Conservation (phyloP, 2,888 invertebrate species). For the Therioaphis trifolii region DNA sequence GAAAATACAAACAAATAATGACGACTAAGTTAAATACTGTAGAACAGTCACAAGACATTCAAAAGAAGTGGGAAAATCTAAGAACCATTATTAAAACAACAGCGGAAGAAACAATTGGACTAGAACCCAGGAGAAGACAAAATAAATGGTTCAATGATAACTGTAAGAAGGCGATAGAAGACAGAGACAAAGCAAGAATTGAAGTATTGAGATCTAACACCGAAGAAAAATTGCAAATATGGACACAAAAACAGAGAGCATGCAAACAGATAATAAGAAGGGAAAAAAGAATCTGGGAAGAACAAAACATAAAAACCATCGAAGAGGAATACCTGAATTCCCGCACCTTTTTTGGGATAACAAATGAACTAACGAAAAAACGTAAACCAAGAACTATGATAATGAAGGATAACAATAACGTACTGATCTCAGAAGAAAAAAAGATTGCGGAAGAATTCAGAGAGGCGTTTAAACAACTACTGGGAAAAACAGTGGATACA, state of each 20-base stretch:
- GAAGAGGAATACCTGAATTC: too few relatives aligned
- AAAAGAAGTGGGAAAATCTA: not conserved
- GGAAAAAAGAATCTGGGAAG: too few relatives aligned
- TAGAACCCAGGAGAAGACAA: not conserved
- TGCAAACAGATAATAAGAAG: too few relatives aligned
- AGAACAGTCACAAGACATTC: not conserved
- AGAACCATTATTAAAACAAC: not conserved
- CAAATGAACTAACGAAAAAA: conserved; percentile 37
- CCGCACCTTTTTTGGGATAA: too few relatives aligned
- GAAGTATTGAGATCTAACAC: too few relatives aligned
- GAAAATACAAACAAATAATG: too few relatives aligned
- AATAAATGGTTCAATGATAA: conserved; percentile 10
- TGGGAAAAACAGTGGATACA: conserved; percentile 42
- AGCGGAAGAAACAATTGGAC: not conserved
- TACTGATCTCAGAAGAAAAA: conserved; percentile 32
- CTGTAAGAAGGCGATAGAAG: conserved; percentile 6
- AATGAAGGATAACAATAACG: conserved; percentile 39
- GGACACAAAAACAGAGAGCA: too few relatives aligned
- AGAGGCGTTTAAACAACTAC: conserved; percentile 28
- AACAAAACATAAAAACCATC: too few relatives aligned
- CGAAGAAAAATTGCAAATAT: too few relatives aligned
- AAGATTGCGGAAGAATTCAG: conserved; percentile 32
- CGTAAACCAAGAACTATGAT: conserved; percentile 39
- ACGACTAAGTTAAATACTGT: not conserved
- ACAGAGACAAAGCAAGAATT: not conserved